Evolutionary conservation across 2,797 vertebrate species (phyloP), one percentile per base, ranked within the genome.

Genomic region (Ctenopoma kingsleyae): DNA sequence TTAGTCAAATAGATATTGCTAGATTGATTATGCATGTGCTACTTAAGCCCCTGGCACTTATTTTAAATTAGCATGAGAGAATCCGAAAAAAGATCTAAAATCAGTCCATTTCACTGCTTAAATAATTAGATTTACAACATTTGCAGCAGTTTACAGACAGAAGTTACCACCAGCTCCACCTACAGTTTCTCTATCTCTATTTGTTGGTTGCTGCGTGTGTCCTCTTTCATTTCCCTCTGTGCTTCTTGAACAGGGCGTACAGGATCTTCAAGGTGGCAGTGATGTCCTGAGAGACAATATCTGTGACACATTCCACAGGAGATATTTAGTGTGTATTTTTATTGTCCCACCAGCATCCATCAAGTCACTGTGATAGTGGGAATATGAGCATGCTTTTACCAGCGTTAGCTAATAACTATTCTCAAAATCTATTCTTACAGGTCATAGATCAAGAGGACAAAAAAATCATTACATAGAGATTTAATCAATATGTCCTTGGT

Each of bases 211-310:
- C 5, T 0, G 0, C 0, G 6, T 57, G 22, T 2, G 0, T 56
- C 61, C 0, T 4, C 19, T 48, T 0, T 79, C 56, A 86, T 23
- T 73, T 77, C 47, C 52, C 73, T 84, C 94, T 94, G 88, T 98
- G 93, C 78, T 91, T 97, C 80, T 85, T 92, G 76, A 97, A 97
- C 62, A 99, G 84, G 65, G 94, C 80, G 19, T 98, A 96, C 22
- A 99, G 92, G 77, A 98, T 83, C 70, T 94, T 91, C 90, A 98
- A 81, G 0, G 94, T 96, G 50, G 94, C 83, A 48, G 90, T 80
- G 22, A 44, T 0, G 13, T 99, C 95, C 91, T 95, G 92, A 0
- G 95, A 96, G 73, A 97, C 95, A 0, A 99, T 94, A 90, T 97
- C 98, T 99, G 93, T 35, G 46, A 87, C 79, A 75, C 40, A 58